Conservation (phyloP, 2,888 invertebrate genomes). For the Holacanthella duospinosa region DNA sequence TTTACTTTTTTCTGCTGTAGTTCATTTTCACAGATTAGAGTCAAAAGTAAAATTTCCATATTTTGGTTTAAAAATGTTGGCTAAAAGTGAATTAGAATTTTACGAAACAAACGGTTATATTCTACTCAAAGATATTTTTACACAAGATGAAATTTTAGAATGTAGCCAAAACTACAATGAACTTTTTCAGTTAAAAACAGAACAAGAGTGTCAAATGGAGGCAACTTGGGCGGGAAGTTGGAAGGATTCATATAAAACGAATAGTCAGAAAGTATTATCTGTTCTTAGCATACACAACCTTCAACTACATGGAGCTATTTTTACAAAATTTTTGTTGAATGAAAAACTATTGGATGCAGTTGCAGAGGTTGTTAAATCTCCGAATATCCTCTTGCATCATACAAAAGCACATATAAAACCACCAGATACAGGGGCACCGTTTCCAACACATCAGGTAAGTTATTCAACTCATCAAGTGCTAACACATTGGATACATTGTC, state of each 20-base stretch:
- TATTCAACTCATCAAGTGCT: neutral
- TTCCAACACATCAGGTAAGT: slow-evolving; percentile 51
- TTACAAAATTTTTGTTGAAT: slow-evolving; percentile 46
- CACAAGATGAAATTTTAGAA: slow-evolving; percentile 43
- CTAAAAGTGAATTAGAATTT: too few species aligned
- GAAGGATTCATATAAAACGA: too few species aligned
- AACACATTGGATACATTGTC: neutral
- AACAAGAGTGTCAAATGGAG: slow-evolving; percentile 44
- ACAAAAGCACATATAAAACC: slow-evolving; percentile 54
- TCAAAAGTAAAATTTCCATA: too few species aligned
- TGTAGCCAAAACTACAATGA: slow-evolving; percentile 47
- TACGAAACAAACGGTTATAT: slow-evolving; percentile 50
- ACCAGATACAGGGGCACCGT: slow-evolving; percentile 50
- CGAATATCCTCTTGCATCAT: slow-evolving; percentile 51
- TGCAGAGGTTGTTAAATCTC: slow-evolving; percentile 48
- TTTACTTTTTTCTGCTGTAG: too few species aligned
- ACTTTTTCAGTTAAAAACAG: slow-evolving; percentile 46
- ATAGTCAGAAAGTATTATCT: too few species aligned
- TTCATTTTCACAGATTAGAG: too few species aligned
- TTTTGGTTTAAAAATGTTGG: too few species aligned
- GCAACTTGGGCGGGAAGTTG: slow-evolving; percentile 50
- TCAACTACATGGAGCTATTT: slow-evolving; percentile 49
- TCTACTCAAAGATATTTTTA: slow-evolving; percentile 45
- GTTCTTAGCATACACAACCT: slow-evolving; percentile 53
- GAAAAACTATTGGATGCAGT: slow-evolving; percentile 47